Percentiles rank a stretch among this genome's conserved stretches.
phyloP scores from a whole-genome alignment of 64 coral and sea anemone genomes.

The Stichodactyla mertensii region DNA sequence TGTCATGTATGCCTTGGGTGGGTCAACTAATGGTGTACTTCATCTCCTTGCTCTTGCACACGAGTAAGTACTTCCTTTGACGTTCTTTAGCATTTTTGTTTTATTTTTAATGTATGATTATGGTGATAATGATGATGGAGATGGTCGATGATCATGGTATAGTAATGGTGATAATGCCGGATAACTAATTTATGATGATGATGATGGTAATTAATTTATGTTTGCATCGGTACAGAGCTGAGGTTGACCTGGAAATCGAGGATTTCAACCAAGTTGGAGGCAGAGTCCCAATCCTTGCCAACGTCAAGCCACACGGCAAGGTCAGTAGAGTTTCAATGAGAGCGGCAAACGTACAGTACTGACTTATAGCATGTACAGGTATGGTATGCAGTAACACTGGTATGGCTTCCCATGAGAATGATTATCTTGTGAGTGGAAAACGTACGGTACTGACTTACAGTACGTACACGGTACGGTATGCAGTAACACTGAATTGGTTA shows the following conservation, averaged over 20 bases:
- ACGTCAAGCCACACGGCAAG: slow-evolving; percentile 79
- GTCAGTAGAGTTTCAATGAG: slow-evolving; percentile 1
- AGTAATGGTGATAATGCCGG: too few species aligned
- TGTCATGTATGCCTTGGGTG: slow-evolving; percentile 79
- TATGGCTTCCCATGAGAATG: not conserved
- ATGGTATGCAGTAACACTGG: not conserved
- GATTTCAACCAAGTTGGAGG: slow-evolving; percentile 78
- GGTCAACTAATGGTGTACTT: slow-evolving; percentile 84
- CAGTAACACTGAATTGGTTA: not conserved
- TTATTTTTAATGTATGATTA: too few species aligned
- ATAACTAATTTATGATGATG: too few species aligned
- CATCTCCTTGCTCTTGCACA: slow-evolving; percentile 76
- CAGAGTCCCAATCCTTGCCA: slow-evolving; percentile 62
- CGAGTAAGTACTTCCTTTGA: slow-evolving; percentile 37
- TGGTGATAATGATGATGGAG: too few species aligned
- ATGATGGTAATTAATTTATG: not conserved
- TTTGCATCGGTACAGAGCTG: slow-evolving; percentile 39
- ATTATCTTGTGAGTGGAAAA: too few species aligned
- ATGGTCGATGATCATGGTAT: too few species aligned
- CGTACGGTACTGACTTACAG: too few species aligned
- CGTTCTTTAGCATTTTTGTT: too few species aligned
- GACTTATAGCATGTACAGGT: too few species aligned
- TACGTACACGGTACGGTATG: not conserved
- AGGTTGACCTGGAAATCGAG: slow-evolving; percentile 64
- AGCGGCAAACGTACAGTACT: too few species aligned